Percentiles rank a stretch among this genome's conserved stretches.
Evolutionary conservation across 53 echinoderm and acorn worm genomes (phyloP).

Genomic region (Temnopleurus reevesii): DNA sequence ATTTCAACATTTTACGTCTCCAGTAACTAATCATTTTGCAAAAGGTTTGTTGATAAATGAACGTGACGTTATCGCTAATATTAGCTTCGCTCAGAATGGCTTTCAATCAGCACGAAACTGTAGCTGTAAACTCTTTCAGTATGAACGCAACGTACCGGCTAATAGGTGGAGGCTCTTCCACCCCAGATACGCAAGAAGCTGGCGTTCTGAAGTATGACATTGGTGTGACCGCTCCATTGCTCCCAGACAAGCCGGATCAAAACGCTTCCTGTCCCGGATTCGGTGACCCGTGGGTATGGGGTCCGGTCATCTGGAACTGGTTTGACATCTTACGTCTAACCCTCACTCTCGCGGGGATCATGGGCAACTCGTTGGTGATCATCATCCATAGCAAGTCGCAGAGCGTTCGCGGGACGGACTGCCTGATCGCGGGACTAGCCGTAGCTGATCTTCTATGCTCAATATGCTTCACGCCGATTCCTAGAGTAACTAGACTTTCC

Average conservation of each 20-base stretch:
- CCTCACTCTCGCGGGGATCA: constrained; percentile 42
- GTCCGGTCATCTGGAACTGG: constrained; percentile 40
- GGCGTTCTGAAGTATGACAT: constrained; percentile 17
- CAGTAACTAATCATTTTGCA: background rate
- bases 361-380: constrained; percentile 45
- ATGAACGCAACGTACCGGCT: constrained; percentile 33
- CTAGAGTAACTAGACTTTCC: constrained; percentile 29
- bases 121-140: background rate
- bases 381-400: constrained; percentile 49
- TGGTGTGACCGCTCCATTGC: background rate
- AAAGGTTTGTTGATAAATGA: background rate
- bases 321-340: constrained; percentile 26
- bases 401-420: constrained; percentile 50
- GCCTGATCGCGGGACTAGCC: constrained; percentile 55
- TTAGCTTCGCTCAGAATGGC: background rate
- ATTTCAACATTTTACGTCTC: too few relatives aligned
- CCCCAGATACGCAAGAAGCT: background rate
- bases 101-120: background rate
- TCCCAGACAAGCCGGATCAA: background rate
- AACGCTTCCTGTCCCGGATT: constrained; percentile 45
- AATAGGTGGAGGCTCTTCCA: background rate
- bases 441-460: constrained; percentile 63
- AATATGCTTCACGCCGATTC: constrained; percentile 55
- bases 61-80: background rate
- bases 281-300: constrained; percentile 31